Evolutionary conservation across 2,888 invertebrate genomes (phyloP).

Genomic region (Ctena decussata): DNA sequence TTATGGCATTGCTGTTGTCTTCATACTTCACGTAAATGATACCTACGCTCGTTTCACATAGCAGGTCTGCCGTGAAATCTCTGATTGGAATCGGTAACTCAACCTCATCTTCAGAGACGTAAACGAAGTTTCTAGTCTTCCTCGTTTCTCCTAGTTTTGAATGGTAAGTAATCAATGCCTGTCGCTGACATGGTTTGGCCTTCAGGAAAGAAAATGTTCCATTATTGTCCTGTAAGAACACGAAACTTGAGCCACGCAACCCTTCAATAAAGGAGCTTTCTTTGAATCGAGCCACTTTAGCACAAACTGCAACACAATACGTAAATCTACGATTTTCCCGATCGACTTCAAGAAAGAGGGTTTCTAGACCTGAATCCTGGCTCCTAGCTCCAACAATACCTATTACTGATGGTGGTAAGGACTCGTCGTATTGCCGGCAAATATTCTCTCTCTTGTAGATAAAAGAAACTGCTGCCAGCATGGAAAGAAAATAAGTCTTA

Average conservation of each 20-base stretch:
- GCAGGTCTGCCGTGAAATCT: neutral
- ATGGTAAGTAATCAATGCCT: neutral
- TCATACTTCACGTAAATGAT: neutral
- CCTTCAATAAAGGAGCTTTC: neutral
- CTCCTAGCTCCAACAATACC: neutral
- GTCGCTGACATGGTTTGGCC: neutral
- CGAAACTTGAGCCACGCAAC: neutral
- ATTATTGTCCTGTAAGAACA: neutral
- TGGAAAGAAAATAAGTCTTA: neutral
- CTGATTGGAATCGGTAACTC: neutral
- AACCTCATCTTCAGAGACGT: neutral
- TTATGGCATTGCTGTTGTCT: neutral
- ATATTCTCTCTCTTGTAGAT: neutral
- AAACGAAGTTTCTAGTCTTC: neutral
- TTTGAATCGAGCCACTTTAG: neutral
- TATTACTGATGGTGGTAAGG: neutral
- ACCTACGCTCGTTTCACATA: neutral
- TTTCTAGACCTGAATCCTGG: neutral
- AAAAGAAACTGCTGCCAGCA: neutral
- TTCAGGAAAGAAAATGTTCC: neutral
- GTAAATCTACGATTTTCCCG: neutral
- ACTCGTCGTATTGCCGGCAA: neutral
- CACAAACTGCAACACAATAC: neutral
- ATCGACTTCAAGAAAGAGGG: neutral
- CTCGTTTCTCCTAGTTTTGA: neutral